Base-by-base conservation (phyloP, 2,113 vertebrate genomes). In the Grus americana region DNA sequence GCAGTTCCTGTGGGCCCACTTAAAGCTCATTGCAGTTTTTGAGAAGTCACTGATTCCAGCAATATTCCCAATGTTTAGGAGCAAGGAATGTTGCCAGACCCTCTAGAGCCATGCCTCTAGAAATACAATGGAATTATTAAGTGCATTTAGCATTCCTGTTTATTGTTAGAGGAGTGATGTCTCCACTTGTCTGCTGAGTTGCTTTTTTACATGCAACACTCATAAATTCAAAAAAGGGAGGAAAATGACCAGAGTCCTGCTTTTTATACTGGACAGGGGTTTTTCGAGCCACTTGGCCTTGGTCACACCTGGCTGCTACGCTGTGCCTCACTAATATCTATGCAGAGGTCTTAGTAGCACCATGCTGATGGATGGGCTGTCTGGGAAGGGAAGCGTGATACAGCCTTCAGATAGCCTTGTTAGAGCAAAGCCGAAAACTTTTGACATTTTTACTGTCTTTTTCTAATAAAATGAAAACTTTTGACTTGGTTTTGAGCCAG, bases 1-100 rank as follows among this genome's bases (percentile, higher is more conserved):
- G 23, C 55, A 78, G 62, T 80, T 96, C 95, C 95, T 90, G 71
- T 92, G 95, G 89, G 84, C 26, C 59, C 52, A 90, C 86, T 90
- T 89, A 90, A 90, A 90, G 44, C 54, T 82, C 85, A 79, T 36
- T 85, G 62, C 74, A 85, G 34, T 89, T 76, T 92, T 79, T 85
- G 50, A 95, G 65, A 72, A 91, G 80, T 79, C 27, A 12, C 65
- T 81, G 49, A 24, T 70, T 95, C 86, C 74, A 85, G 78, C 54
- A 85, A 75, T 92, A 79, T 91, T 46, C n/a, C 62, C 57, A 42
- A 7, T 27, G n/a, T 61, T 92, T 59, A 79, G 34, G 50, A 55
- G 74, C 0, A 0, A 81, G 66, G 54, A 95, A 89, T 95, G 66
- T 76, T 85, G 62, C 84, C 92, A 93, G 91, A 47, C 8, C 42